Percentiles rank a stretch among this genome's conserved stretches.
Evolutionary conservation across 2,888 invertebrate genomes (phyloP).

Genomic region (Drosophila fungiperda): DNA sequence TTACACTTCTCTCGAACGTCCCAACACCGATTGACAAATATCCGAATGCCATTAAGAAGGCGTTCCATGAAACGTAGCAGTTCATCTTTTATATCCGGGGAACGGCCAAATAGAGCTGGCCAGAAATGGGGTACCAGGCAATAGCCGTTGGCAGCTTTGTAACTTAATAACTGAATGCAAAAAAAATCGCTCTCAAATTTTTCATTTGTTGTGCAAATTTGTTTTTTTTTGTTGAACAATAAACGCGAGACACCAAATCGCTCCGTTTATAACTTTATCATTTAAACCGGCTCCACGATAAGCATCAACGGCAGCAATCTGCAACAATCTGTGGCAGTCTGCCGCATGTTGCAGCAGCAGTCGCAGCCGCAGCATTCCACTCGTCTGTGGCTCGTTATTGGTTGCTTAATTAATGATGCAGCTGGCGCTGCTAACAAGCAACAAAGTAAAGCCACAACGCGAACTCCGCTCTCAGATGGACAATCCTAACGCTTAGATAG

Average conservation of each 20-base stretch:
- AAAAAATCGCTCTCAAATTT: constrained; percentile 53
- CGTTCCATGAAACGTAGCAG: constrained; percentile 63
- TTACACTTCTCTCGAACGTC: constrained; percentile 70
- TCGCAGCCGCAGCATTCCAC: constrained; percentile 36
- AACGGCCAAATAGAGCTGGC: constrained; percentile 61
- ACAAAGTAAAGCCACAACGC: constrained; percentile 1
- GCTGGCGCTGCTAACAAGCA: constrained; percentile 70
- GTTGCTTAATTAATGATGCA: constrained; percentile 73
- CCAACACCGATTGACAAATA: constrained; percentile 78
- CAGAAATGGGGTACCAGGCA: constrained; percentile 44
- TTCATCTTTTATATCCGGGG: constrained; percentile 35
- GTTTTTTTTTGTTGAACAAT: constrained; percentile 60
- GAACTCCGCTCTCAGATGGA: constrained; percentile 1
- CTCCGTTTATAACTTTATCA: constrained; percentile 74
- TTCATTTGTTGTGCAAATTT: constrained; percentile 77
- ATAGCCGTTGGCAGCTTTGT: constrained; percentile 58
- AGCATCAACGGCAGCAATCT: constrained; percentile 6
- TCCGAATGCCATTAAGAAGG: constrained; percentile 79
- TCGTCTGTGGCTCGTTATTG: constrained; percentile 54
- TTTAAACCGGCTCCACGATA: constrained; percentile 28
- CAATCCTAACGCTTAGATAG: constrained; percentile 23
- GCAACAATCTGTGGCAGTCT: constrained; percentile 25
- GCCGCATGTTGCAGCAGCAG: constrained; percentile 19
- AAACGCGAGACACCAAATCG: constrained; percentile 53
- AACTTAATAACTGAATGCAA: constrained; percentile 58